Evolutionary conservation across 2,797 vertebrate genomes (phyloP), one percentile per base, ranked within the genome.

Genomic region (Mormyrops attenuatus): DNA sequence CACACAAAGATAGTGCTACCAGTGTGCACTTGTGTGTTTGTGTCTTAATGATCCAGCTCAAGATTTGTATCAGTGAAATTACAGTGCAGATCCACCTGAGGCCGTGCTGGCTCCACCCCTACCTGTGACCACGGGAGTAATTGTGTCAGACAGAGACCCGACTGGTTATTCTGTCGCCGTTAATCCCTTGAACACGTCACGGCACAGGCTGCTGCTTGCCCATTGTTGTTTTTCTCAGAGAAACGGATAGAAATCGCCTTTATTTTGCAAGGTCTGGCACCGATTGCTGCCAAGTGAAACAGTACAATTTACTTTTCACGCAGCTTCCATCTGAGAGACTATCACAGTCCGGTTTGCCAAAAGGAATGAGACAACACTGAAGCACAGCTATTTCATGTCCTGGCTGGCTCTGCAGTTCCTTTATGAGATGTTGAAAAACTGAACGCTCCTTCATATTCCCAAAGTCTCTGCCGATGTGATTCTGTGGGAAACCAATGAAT

Each of bases 81-180:
- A 17, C 85, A 52, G n/a, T 17, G 34, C 53, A 87, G 89, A 92
- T 92, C 90, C 88, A 89, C 89, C 89, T 88, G 38, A 90, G 89
- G 88, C 86, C 57, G 9, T 89, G 41, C 88, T 94, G 91, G 90
- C 91, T 15, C 53, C 11, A 11, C 82, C 63, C 82, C 89, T 89
- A 80, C 55, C 15, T 52, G 63, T 90, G 88, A 91, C 92, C 89
- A 90, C 66, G 88, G 90, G 92, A 89, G 60, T 55, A 91, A 38
- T 84, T 30, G 77, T 57, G 91, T 34, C 87, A 87, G 60, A 90
- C 50, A 55, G 55, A 93, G 89, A 93, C 92, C 93, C 4, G 93
- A 93, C 95, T 94, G 94, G 94, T 95, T 95, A 90, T 94, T 89
- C 90, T 91, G 82, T 91, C 69, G 69, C 63, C 77, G 88, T 89